A percentile compares a stretch with the other conserved stretches of the same genome.
Conservation (phyloP, 2,888 invertebrate species). For the Cataglyphis altisquamis region DNA sequence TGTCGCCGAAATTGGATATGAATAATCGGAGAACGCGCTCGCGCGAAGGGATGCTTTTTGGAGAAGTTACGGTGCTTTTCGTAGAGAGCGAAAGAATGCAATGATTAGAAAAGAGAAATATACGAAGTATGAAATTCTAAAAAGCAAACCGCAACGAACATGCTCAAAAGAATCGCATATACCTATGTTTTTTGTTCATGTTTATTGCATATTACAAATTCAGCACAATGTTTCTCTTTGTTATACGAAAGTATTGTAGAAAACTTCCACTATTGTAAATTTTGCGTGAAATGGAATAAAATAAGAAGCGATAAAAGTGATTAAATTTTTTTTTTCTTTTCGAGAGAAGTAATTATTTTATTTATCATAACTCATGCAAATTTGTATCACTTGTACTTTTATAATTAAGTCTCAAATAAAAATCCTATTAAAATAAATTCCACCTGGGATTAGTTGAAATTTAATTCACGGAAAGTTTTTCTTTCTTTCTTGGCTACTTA, state of each 20-base stretch:
- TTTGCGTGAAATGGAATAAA: neutral
- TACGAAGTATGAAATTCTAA: neutral
- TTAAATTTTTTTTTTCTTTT: neutral
- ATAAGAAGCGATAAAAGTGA: neutral
- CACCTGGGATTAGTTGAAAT: neutral
- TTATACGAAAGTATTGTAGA: neutral
- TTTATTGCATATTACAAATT: neutral
- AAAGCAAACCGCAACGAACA: neutral
- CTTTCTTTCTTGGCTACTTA: neutral
- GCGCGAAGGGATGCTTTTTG: neutral
- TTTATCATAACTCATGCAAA: neutral
- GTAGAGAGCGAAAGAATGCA: neutral
- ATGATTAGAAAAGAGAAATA: neutral
- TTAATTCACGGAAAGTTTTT: neutral
- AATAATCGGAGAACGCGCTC: slow-evolving; percentile 34
- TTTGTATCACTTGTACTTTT: neutral
- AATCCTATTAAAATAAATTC: neutral
- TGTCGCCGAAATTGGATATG: slow-evolving; percentile 34
- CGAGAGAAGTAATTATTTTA: neutral
- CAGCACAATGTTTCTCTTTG: neutral
- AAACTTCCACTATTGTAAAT: neutral
- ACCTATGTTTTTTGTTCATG: neutral
- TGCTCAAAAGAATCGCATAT: neutral
- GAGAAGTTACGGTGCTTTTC: neutral
- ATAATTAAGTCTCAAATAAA: neutral